phyloP scores from a whole-genome alignment of 2,113 vertebrate species.

The Triplophysa dalaica region DNA sequence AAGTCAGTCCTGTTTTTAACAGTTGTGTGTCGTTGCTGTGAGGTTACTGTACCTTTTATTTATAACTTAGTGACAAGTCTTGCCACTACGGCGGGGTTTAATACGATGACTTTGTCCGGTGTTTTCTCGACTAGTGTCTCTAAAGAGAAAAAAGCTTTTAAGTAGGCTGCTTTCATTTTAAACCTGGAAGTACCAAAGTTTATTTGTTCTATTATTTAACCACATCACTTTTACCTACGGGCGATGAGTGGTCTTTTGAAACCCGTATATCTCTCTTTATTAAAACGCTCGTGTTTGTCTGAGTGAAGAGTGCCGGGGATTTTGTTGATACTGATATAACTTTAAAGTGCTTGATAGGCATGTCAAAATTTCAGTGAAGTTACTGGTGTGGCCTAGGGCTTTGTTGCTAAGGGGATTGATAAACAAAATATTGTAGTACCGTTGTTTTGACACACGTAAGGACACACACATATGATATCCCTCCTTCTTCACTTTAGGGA shows the following conservation, averaged over 20 bases:
- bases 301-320: conserved; percentile 27
- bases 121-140: conserved; percentile 47
- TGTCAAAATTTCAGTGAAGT: conserved; percentile 68
- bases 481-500: conserved; percentile 49
- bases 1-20: conserved; percentile 71
- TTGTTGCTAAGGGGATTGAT: conserved; percentile 81
- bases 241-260: conserved; percentile 23
- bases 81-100: conserved; percentile 73
- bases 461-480: conserved; percentile 58
- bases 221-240: conserved; percentile 41
- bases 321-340: conserved; percentile 43
- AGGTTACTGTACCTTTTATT: conserved; percentile 76
- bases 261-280: neutral
- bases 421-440: conserved; percentile 79
- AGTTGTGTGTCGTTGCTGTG: conserved; percentile 62
- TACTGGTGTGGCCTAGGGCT: conserved; percentile 77
- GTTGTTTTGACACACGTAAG: conserved; percentile 75
- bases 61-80: conserved; percentile 72
- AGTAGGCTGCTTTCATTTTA: conserved; percentile 74
- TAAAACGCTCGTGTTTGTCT: conserved; percentile 13
- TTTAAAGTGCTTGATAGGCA: conserved; percentile 62
- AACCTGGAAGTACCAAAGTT: conserved; percentile 57
- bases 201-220: conserved; percentile 50
- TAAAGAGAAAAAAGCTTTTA: conserved; percentile 64
- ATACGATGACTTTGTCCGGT: conserved; percentile 60